A percentile compares a stretch with the other conserved stretches of the same genome.
Evolutionary conservation across 2,797 vertebrate genomes (phyloP).

Genomic region (Cuculus canorus): DNA sequence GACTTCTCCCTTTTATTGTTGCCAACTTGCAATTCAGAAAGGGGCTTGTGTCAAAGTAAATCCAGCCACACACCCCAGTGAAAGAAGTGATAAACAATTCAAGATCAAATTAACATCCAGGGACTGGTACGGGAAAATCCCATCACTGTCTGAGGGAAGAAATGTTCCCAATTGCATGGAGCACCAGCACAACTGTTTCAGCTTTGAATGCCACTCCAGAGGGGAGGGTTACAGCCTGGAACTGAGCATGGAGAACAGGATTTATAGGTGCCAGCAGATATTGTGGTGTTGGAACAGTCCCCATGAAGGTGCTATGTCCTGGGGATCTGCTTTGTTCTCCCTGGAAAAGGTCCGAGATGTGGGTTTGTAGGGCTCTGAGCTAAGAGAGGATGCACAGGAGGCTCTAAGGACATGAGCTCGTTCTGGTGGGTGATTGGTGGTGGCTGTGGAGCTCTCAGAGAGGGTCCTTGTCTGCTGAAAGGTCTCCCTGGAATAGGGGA

Average conservation of each 20-base stretch:
- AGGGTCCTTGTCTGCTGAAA: not conserved
- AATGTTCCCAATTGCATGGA: not conserved
- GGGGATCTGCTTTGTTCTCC: not conserved
- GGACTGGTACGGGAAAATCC: not conserved
- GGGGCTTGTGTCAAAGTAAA: slow-evolving; percentile 49
- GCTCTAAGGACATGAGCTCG: not conserved
- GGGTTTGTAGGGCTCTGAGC: not conserved
- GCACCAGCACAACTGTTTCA: not conserved
- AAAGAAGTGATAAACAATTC: slow-evolving; percentile 34
- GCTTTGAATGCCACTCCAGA: not conserved
- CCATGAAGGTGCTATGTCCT: not conserved
- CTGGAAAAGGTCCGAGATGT: not conserved
- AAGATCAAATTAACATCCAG: not conserved
- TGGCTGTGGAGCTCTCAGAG: not conserved
- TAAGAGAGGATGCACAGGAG: not conserved
- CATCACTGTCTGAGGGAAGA: not conserved
- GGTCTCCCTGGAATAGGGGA: not conserved
- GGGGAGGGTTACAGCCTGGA: not conserved
- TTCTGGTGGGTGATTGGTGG: not conserved
- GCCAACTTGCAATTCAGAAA: slow-evolving; percentile 56
- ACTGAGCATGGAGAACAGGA: not conserved
- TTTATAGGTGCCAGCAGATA: not conserved
- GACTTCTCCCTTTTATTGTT: slow-evolving; percentile 68
- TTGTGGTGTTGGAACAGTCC: not conserved
- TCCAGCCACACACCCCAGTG: slow-evolving; percentile 39